Evolutionary conservation across 2,888 invertebrate species (phyloP).

Genomic region (Nemapogon koenigi): DNA sequence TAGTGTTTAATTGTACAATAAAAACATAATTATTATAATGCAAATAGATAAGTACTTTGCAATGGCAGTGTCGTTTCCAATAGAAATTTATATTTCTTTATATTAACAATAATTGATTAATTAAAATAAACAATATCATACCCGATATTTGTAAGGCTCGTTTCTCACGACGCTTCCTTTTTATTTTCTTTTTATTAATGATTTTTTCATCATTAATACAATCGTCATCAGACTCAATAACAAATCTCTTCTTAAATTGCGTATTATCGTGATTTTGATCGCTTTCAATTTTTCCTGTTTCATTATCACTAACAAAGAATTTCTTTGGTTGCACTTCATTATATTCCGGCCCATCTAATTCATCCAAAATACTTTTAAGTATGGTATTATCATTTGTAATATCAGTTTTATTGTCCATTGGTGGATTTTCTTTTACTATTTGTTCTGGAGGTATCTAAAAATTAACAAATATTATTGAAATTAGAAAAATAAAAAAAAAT

Average conservation of each 20-base stretch:
- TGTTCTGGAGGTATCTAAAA: no score
- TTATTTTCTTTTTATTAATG: constrained; percentile 38
- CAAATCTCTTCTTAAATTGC: constrained; percentile 37
- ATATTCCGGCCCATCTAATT: constrained; percentile 38
- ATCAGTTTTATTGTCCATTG: constrained; percentile 24
- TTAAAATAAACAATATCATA: constrained; percentile 19
- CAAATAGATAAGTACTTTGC: no score
- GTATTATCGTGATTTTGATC: constrained; percentile 17
- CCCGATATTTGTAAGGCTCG: constrained; percentile 52
- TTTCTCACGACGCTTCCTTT: constrained; percentile 36
- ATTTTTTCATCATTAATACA: constrained; percentile 16
- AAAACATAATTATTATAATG: no score
- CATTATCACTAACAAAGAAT: constrained; percentile 28
- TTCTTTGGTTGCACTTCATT: constrained; percentile 33
- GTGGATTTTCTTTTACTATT: constrained; percentile 27
- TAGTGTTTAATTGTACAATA: no score
- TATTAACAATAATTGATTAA: no score
- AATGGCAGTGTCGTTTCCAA: no score
- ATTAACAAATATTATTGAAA: no score
- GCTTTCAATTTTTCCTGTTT: constrained; percentile 16
- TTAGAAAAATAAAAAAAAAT: no score
- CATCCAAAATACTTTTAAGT: constrained; percentile 41
- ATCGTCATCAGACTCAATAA: constrained; percentile 50
- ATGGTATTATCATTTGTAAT: constrained; percentile 19
- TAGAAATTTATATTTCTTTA: no score